Evolutionary conservation across 2,888 invertebrate genomes (phyloP), one percentile per base, ranked within the genome.

Genomic region (Trilocha varians): DNA sequence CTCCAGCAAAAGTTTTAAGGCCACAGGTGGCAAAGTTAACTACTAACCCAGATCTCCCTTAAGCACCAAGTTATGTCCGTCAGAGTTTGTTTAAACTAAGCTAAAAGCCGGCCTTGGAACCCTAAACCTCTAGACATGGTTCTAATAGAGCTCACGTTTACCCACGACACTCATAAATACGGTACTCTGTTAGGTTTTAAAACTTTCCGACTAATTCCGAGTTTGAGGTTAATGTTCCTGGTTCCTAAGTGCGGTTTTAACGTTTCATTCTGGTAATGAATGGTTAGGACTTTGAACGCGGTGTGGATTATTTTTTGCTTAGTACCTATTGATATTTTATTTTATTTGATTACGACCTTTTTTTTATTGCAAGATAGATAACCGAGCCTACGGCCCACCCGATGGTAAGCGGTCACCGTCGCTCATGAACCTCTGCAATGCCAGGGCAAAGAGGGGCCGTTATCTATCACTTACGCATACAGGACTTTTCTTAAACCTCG

Each of bases 21-120:
- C 62, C 72, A 69, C 76, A 78, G 77, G 77, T 80, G 78, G 64
- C 58, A 55, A 52, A 67, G 65, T 65, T 62, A 59, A 53, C 59
- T 50, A 48, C 55, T 67, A 70, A 70, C 72, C 72, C 52, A 77
- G 66, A 77, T 78, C 57, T 52, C 41, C 48, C 47, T 50, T 57
- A 60, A 57, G 53, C 62, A 68, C 77, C 73, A 76, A 78, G 67
- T 76, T 72, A 72, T 64, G 66, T 55, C 56, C 44, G 37, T 44
- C 36, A 48, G 54, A 60, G 48, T 49, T 48, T 41, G 54, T 57
- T 62, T 65, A 56, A 66, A 60, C 62, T 59, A 46, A 50, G 55
- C 55, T 65, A 58, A 65, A 68, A 66, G 60, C 58, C 43, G 44
- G 45, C 46, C 48, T 45, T 49, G 53, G 54, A 58, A 58, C 57